phyloP scores from a whole-genome alignment of 2,888 invertebrate species.

The Blera fallax region DNA sequence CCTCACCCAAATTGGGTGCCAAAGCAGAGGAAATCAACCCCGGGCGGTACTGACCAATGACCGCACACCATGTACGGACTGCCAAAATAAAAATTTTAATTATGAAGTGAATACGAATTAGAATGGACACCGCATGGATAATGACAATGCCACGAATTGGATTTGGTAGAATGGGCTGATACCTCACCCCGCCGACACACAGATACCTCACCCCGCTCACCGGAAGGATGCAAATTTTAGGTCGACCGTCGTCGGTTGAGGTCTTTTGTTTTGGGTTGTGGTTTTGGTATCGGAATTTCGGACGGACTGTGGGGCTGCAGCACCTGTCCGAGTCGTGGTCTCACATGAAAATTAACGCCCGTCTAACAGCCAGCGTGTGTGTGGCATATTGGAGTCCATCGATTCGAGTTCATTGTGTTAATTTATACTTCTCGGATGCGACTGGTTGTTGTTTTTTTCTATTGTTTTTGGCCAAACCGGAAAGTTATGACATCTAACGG shows the following conservation, averaged over 20 bases:
- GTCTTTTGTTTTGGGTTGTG: background rate
- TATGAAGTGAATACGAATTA: constrained; percentile 63
- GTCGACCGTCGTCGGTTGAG: background rate
- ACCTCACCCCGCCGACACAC: background rate
- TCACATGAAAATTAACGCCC: constrained; percentile 46
- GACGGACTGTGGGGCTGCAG: background rate
- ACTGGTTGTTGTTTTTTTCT: constrained; percentile 5
- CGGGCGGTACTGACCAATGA: background rate
- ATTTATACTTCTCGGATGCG: constrained; percentile 34
- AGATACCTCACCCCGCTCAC: background rate
- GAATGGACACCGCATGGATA: constrained; percentile 11
- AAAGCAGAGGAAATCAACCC: constrained; percentile 2
- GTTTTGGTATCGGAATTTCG: constrained; percentile 2
- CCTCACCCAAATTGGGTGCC: constrained; percentile 3
- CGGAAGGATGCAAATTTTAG: constrained; percentile 61
- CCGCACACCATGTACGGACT: constrained; percentile 23
- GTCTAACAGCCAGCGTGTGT: background rate
- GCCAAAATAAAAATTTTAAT: constrained; percentile 44
- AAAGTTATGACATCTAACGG: constrained; percentile 57
- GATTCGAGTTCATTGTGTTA: constrained; percentile 46
- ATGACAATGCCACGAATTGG: constrained; percentile 13
- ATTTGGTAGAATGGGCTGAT: background rate
- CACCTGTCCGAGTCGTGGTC: constrained; percentile 37
- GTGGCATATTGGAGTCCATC: background rate
- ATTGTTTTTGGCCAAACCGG: constrained; percentile 60